Evolutionary conservation across 2,888 invertebrate genomes (phyloP), one percentile per base, ranked within the genome.

Genomic region (Hipparchia sbordonii): DNA sequence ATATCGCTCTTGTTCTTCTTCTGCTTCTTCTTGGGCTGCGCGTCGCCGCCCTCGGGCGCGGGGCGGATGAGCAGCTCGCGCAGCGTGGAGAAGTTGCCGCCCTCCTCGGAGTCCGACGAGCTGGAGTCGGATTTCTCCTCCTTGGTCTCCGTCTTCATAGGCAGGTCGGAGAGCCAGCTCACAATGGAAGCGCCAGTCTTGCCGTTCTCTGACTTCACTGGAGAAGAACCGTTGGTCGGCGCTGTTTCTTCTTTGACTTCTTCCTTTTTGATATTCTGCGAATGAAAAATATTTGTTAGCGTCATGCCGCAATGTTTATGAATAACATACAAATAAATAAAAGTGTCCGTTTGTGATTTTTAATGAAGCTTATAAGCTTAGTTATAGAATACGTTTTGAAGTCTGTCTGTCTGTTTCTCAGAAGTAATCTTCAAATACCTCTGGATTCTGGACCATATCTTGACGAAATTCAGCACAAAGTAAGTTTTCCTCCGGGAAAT

Each of bases 41-140:
- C 79, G 10, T 89, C 84, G 77, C 94, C 81, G 79, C 95, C 91
- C 84, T 95, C 93, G 0, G 94, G 93, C n/a, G 94, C 90, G 0
- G 97, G 96, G 76, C 97, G 92, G 74, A 97, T 97, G 6, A 98
- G 93, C 63, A 98, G 88, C 84, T 98, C 97, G 0, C 97, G 91
- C 10, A 98, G 89, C 0, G 97, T 97, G 0, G 97, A 97, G 88
- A 96, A 97, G 87, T 96, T 96, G 33, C 96, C 96, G n/a, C 96
- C 96, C 56, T 95, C 94, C 77, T 96, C 96, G 0, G 95, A 95
- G 77, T 96, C 96, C 0, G 96, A 96, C 51, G 95, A 95, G 70
- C 95, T 95, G 0, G 95, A 93, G 71, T 95, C 95, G 33, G 94
- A 89, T 80, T 94, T 90, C 76, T 94, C 89, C 48, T 91, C 89